A percentile compares a stretch with the other conserved stretches of the same genome.
These are phyloP conservation scores for Geophilus truncorum DNA, from an alignment of 2,888 invertebrate genomes.

Conservation along the genomic window DNA sequence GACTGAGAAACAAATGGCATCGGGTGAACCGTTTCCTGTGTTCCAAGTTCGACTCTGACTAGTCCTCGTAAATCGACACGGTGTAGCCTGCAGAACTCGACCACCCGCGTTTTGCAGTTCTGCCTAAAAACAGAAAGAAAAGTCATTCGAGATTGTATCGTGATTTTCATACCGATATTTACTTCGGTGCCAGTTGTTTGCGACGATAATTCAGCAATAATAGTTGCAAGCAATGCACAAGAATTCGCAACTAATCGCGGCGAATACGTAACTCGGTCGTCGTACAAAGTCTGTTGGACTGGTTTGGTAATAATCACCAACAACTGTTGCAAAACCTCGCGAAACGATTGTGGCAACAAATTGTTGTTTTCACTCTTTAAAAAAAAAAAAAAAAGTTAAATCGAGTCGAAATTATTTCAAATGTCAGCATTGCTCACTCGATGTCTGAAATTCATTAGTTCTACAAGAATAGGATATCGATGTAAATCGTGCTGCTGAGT, in stretches of 20 bases:
- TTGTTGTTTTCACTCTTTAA: not conserved
- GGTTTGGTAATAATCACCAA: conserved; percentile 76
- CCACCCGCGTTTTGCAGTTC: conserved; percentile 65
- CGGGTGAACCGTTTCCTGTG: conserved; percentile 92
- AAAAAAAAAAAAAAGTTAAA: not conserved
- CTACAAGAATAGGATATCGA: conserved; percentile 69
- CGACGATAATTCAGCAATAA: conserved; percentile 80
- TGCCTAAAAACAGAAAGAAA: conserved; percentile 51
- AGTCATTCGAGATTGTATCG: not conserved
- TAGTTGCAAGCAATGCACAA: conserved; percentile 61
- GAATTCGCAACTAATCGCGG: conserved; percentile 52
- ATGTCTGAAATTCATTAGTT: conserved; percentile 69
- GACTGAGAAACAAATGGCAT: conserved; percentile 91
- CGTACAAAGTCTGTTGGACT: conserved; percentile 57
- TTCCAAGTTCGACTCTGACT: conserved; percentile 92
- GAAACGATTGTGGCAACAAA: conserved; percentile 52
- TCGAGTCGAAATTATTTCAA: not conserved
- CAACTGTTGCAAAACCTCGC: conserved; percentile 75
- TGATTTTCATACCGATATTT: too few species aligned
- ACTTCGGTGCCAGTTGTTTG: conserved; percentile 72
- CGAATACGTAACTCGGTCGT: conserved; percentile 52
- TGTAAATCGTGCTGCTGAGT: conserved; percentile 65
- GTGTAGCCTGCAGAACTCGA: conserved; percentile 76
- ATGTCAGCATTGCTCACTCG: conserved; percentile 46
- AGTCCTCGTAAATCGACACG: conserved; percentile 82